Evolutionary conservation across 2,113 vertebrate species (phyloP).

Genomic region (Capreolus pygargus): DNA sequence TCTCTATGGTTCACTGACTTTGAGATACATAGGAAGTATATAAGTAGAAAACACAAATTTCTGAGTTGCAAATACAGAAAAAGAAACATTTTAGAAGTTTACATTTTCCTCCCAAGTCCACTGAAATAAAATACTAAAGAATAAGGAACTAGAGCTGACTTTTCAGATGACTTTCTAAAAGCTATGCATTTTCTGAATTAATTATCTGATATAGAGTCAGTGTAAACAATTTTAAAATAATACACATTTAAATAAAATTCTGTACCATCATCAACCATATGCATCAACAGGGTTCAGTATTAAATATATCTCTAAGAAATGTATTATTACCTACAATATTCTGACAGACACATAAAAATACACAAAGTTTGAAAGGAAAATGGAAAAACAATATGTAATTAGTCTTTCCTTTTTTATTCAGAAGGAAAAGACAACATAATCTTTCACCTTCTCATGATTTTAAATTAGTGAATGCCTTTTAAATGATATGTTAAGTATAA

Average conservation of each 20-base stretch:
- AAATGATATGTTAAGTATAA: slow-evolving; percentile 57
- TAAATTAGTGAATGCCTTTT: slow-evolving; percentile 70
- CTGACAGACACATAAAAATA: neutral
- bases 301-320: slow-evolving; percentile 52
- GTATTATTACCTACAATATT: slow-evolving; percentile 1
- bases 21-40: neutral
- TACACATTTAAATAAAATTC: slow-evolving; percentile 44
- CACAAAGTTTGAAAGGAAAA: neutral
- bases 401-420: neutral
- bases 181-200: slow-evolving; percentile 76
- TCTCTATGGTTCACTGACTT: neutral
- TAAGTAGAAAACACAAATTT: neutral
- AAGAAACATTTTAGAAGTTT: neutral
- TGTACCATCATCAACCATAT: neutral
- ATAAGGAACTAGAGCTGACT: neutral
- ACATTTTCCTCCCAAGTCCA: neutral
- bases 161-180: slow-evolving; percentile 72
- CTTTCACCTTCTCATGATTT: slow-evolving; percentile 74
- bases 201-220: slow-evolving; percentile 77
- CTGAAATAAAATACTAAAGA: neutral
- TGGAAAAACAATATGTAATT: neutral
- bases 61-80: slow-evolving; percentile 44
- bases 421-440: slow-evolving; percentile 69
- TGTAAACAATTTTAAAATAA: slow-evolving; percentile 69
- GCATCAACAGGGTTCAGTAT: neutral